A percentile compares a stretch with the other conserved stretches of the same genome.
Conservation (phyloP, 2,888 invertebrate species). For the Penaeus monodon region DNA sequence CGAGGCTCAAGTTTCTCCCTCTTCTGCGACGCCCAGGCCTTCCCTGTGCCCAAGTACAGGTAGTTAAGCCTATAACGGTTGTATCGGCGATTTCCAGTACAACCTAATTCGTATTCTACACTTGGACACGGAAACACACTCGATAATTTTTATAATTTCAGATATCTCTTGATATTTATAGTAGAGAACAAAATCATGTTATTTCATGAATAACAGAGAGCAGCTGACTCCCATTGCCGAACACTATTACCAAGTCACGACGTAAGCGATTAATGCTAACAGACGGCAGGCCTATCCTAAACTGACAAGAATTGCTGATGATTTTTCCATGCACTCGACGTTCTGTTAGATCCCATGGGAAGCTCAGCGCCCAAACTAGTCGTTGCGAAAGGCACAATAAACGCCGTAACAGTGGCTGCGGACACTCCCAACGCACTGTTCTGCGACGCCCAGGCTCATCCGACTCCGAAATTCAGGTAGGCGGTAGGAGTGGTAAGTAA, state of each 20-base stretch:
- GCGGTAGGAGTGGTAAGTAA: constrained; percentile 67
- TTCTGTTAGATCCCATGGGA: constrained; percentile 29
- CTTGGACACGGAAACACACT: no score
- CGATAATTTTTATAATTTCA: no score
- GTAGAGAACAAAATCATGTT: no score
- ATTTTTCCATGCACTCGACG: constrained; percentile 41
- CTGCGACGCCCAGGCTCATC: constrained; percentile 82
- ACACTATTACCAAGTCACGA: no score
- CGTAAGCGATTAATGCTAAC: neutral
- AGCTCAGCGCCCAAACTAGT: constrained; percentile 71
- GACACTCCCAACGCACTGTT: constrained; percentile 68
- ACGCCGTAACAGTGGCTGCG: constrained; percentile 41
- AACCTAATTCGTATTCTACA: no score
- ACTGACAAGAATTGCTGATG: no score
- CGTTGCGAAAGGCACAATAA: constrained; percentile 49
- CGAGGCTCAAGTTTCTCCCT: constrained; percentile 42
- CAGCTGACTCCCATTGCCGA: no score
- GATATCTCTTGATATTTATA: no score
- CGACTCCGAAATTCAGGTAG: constrained; percentile 81
- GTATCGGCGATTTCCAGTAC: no score
- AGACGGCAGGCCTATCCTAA: neutral
- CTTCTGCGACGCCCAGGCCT: constrained; percentile 70
- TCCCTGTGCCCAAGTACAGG: constrained; percentile 80
- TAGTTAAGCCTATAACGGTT: constrained; percentile 68
- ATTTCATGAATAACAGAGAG: no score